A percentile compares a stretch with the other conserved stretches of the same genome.
phyloP scores from a whole-genome alignment of 2,797 vertebrate genomes.

The Syngnathus rostellatus region DNA sequence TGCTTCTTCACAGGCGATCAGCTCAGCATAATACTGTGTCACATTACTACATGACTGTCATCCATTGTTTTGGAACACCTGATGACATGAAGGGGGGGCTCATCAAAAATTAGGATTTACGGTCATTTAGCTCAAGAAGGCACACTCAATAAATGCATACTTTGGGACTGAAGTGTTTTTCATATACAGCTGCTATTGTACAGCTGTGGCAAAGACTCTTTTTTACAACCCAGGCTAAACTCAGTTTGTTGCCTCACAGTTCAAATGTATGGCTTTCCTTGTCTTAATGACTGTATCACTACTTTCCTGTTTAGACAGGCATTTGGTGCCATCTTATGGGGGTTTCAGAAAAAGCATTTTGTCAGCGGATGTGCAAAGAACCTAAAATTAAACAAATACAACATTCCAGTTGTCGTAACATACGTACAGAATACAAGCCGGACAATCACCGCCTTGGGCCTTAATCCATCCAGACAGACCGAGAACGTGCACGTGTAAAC shows the following conservation, averaged over 20 bases:
- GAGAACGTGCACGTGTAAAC: slow-evolving; percentile 9
- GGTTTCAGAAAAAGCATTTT: neutral
- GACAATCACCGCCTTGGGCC: slow-evolving; percentile 22
- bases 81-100: neutral
- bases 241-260: no score
- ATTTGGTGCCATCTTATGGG: neutral
- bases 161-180: no score
- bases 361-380: neutral
- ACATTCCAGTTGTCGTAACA: neutral
- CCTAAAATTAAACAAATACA: neutral
- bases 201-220: no score
- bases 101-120: no score
- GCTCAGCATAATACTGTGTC: slow-evolving; percentile 43
- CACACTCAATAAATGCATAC: no score
- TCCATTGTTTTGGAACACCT: neutral
- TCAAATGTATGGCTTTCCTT: neutral
- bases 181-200: no score
- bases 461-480: slow-evolving; percentile 26
- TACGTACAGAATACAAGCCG: slow-evolving; percentile 2
- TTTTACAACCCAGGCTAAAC: no score
- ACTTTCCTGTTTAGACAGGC: neutral
- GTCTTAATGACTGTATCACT: neutral
- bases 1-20: slow-evolving; percentile 35
- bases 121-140: no score
- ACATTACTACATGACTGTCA: slow-evolving; percentile 20